Evolutionary conservation across 2,113 vertebrate genomes (phyloP).

Genomic region (Phoxinus phoxinus): DNA sequence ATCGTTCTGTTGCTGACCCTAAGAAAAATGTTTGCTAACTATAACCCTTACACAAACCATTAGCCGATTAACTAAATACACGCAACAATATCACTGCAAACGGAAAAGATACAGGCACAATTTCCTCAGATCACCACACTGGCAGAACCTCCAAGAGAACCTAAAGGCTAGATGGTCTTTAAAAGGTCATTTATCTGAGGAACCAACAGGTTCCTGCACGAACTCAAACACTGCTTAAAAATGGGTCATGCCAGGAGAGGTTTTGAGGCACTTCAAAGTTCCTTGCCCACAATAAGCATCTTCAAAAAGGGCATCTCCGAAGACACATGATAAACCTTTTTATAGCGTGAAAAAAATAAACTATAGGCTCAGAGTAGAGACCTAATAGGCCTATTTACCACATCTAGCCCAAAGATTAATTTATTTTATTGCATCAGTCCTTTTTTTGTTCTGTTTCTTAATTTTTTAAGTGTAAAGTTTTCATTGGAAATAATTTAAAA

Average conservation of each 20-base stretch:
- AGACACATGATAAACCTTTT: not conserved
- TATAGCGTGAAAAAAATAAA: not conserved
- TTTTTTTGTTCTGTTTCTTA: not conserved
- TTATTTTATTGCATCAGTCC: not conserved
- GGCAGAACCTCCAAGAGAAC: not conserved
- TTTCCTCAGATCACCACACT: not conserved
- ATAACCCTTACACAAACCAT: not conserved
- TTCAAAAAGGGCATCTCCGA: not conserved
- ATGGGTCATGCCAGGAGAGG: not conserved
- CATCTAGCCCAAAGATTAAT: not conserved
- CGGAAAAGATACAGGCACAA: not conserved
- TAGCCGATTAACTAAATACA: not conserved
- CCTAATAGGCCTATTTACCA: too few species aligned
- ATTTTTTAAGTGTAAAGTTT: not conserved
- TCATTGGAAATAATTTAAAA: not conserved
- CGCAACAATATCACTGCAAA: not conserved
- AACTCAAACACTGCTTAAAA: not conserved
- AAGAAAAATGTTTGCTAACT: not conserved
- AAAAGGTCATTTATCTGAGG: not conserved
- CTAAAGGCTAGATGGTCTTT: not conserved
- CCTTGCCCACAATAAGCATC: not conserved
- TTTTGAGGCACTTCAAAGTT: not conserved
- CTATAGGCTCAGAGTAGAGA: not conserved
- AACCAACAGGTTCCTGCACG: not conserved
- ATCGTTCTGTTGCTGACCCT: constrained; percentile 13